Conservation (phyloP, 2,888 invertebrate species). For the Dasypolia templi region DNA sequence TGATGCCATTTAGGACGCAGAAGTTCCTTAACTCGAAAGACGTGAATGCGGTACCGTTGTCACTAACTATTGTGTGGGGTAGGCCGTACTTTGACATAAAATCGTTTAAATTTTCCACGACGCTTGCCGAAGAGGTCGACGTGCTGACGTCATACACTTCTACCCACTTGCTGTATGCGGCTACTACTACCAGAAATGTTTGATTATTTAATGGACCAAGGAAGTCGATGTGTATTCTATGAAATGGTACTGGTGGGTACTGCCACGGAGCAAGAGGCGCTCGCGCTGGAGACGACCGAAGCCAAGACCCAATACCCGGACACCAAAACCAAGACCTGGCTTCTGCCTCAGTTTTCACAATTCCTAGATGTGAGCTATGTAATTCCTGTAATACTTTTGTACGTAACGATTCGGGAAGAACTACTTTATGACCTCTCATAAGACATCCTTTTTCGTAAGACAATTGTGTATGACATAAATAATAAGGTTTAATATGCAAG, state of each 20-base stretch:
- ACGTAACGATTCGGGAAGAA: background rate
- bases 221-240: slow-evolving; percentile 10
- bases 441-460: background rate
- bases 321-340: slow-evolving; percentile 28
- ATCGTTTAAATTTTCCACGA: background rate
- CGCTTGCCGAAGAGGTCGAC: background rate
- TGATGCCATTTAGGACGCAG: background rate
- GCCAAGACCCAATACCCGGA: slow-evolving; percentile 19
- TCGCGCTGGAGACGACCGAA: slow-evolving; percentile 19
- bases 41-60: slow-evolving; percentile 1
- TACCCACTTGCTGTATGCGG: background rate
- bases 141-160: background rate
- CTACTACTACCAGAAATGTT: background rate
- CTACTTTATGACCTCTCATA: background rate
- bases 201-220: background rate
- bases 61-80: slow-evolving; percentile 3
- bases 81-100: background rate
- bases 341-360: background rate
- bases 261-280: slow-evolving; percentile 3
- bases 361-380: background rate
- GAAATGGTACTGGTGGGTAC: background rate
- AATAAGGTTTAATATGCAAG: background rate
- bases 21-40: background rate
- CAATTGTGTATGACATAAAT: too few relatives aligned
- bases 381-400: background rate